phyloP scores from a whole-genome alignment of 1,140 invertebrate genomes.

The Drosophila nigromelanica region DNA sequence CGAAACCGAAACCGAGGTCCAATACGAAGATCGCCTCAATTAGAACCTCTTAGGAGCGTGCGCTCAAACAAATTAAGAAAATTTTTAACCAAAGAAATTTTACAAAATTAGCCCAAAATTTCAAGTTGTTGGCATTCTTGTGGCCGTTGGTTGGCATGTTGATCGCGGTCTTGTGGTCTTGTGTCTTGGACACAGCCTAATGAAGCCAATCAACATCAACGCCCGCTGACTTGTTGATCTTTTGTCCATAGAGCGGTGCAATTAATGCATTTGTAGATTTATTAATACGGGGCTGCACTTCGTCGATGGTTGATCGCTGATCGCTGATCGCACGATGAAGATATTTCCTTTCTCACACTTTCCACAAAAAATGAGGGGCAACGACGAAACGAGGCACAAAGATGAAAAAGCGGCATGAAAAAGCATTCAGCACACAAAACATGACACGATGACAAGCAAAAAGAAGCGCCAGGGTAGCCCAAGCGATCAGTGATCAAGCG shows the following conservation, averaged over 20 bases:
- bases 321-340: conserved; percentile 73
- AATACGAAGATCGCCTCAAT: conserved; percentile 54
- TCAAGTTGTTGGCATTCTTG: conserved; percentile 56
- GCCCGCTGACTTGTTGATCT: conserved; percentile 57
- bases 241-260: conserved; percentile 46
- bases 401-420: conserved; percentile 75
- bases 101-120: conserved; percentile 44
- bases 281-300: conserved; percentile 75
- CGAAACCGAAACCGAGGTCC: conserved; percentile 2
- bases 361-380: conserved; percentile 60
- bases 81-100: conserved; percentile 51
- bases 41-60: conserved; percentile 75
- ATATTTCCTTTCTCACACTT: conserved; percentile 82
- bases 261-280: conserved; percentile 60
- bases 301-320: conserved; percentile 45
- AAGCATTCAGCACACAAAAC: conserved; percentile 72
- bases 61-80: conserved; percentile 70
- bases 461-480: conserved; percentile 72
- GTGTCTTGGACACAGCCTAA: conserved; percentile 34
- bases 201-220: conserved; percentile 73
- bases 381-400: conserved; percentile 23
- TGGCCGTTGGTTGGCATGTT: conserved; percentile 4
- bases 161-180: background rate
- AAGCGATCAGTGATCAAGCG: conserved; percentile 35
- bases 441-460: conserved; percentile 83